Percentiles rank a stretch among this genome's conserved stretches.
Conservation (phyloP, 2,888 invertebrate species). For the Amitus sp. region DNA sequence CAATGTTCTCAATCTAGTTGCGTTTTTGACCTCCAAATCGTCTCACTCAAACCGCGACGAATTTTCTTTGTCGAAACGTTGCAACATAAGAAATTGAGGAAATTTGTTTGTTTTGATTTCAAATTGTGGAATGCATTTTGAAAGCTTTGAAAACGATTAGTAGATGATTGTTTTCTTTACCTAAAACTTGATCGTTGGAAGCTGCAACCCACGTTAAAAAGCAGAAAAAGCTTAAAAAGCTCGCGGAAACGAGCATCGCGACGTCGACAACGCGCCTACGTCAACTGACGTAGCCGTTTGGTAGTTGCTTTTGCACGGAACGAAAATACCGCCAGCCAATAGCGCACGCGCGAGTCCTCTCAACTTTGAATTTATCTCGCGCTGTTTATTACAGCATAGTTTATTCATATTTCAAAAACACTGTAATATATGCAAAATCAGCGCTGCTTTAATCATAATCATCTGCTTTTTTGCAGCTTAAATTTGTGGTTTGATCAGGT, state of each 20-base stretch:
- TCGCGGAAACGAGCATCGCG: constrained; percentile 58
- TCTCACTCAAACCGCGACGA: too few relatives aligned
- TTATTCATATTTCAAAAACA: too few relatives aligned
- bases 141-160: neutral
- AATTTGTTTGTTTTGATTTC: too few relatives aligned
- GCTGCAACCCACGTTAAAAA: constrained; percentile 58
- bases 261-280: constrained; percentile 60
- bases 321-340: constrained; percentile 53
- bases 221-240: constrained; percentile 54
- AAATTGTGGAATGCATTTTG: too few relatives aligned
- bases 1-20: too few relatives aligned
- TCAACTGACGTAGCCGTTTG: constrained; percentile 56
- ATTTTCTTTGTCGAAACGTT: too few relatives aligned
- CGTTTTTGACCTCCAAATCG: too few relatives aligned
- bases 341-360: constrained; percentile 43
- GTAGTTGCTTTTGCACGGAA: constrained; percentile 38
- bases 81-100: too few relatives aligned
- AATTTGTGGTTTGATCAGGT: neutral
- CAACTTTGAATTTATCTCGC: constrained; percentile 11
- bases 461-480: neutral
- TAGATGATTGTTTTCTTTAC: too few relatives aligned
- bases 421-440: too few relatives aligned
- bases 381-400: too few relatives aligned
- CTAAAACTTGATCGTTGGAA: constrained; percentile 59
- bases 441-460: too few relatives aligned